Evolutionary conservation across 2,797 vertebrate species (phyloP).

Genomic region (Ispidina lecontei): DNA sequence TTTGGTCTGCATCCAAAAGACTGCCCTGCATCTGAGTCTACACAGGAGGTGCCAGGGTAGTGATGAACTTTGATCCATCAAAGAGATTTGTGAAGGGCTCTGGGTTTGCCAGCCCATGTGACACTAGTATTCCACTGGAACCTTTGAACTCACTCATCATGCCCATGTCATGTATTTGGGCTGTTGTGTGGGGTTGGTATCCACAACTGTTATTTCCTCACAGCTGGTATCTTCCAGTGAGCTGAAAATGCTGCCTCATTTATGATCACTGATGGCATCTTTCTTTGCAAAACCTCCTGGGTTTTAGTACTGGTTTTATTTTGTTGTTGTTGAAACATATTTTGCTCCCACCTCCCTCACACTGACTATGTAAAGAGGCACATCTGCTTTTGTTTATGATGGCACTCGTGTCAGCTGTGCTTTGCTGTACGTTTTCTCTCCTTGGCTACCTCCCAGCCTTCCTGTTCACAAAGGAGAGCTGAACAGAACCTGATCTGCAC

Average conservation of each 20-base stretch:
- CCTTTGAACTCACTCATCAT: background rate
- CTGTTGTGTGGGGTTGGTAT: background rate
- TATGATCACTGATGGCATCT: background rate
- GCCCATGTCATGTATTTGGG: background rate
- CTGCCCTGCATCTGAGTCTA: background rate
- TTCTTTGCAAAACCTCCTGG: background rate
- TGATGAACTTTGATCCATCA: background rate
- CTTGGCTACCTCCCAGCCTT: conserved; percentile 2
- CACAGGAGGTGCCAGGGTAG: fast-evolving
- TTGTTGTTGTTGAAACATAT: background rate
- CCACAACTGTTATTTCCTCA: background rate
- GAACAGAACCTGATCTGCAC: background rate
- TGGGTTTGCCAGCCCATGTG: background rate
- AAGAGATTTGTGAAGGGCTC: background rate
- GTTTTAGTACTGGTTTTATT: background rate
- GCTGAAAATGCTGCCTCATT: background rate
- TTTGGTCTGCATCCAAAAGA: background rate
- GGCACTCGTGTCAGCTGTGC: background rate
- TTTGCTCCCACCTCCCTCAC: background rate
- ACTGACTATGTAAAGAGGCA: background rate
- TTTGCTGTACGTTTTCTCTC: conserved; percentile 21
- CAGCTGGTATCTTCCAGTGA: background rate
- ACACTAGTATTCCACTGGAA: background rate
- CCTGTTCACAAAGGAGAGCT: background rate
- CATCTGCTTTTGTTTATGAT: conserved; percentile 45